These are phyloP conservation scores for Loris lydekkerianus DNA, from an alignment of 2,797 vertebrate species.

Conservation along the genomic window DNA sequence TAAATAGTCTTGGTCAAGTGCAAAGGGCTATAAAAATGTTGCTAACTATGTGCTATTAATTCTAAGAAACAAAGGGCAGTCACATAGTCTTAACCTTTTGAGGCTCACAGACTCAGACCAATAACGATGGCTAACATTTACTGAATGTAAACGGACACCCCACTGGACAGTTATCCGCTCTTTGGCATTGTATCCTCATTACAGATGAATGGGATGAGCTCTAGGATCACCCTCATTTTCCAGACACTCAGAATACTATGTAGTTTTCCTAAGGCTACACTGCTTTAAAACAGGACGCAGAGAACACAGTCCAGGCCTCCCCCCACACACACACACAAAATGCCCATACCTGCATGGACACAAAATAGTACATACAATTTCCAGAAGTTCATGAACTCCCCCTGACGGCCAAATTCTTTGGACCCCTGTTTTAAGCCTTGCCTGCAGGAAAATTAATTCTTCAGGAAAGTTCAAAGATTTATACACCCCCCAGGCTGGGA, in stretches of 20 bases:
- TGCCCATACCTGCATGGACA: no score
- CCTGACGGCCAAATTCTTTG: not conserved
- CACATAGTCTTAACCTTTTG: not conserved
- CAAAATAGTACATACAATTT: not conserved
- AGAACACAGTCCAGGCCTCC: not conserved
- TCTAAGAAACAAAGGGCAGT: conserved; percentile 26
- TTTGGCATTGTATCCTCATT: not conserved
- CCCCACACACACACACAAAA: not conserved
- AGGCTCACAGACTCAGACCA: not conserved
- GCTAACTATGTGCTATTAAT: not conserved
- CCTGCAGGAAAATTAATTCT: not conserved
- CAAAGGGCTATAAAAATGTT: not conserved
- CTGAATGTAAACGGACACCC: not conserved
- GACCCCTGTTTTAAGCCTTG: not conserved
- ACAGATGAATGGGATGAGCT: not conserved
- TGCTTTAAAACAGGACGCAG: not conserved
- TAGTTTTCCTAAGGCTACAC: not conserved
- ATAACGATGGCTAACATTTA: not conserved
- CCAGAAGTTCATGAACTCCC: not conserved
- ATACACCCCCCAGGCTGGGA: not conserved
- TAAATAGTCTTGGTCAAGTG: not conserved
- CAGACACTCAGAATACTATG: not conserved
- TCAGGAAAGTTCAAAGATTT: conserved; percentile 24
- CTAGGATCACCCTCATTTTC: not conserved
- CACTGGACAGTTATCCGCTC: no score